Percentiles rank a stretch among this genome's conserved stretches.
Conservation (phyloP, 2,888 invertebrate species). For the Lepidocyrtoides sp. region DNA sequence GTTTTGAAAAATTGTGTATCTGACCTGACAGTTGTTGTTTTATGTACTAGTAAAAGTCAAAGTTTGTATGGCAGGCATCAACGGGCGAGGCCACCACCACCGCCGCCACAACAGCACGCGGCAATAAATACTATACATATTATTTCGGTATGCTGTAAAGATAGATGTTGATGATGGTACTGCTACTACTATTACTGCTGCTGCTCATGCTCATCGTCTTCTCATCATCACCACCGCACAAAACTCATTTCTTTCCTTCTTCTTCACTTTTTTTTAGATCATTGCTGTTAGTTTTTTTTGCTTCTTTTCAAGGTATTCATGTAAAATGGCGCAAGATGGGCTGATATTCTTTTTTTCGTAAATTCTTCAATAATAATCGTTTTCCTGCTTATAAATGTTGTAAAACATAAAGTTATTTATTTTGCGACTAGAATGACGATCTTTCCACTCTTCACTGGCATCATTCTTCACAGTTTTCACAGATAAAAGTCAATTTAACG, state of each 20-base stretch:
- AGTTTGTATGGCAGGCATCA: conserved; percentile 2
- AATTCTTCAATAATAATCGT: background rate
- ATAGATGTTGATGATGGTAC: too few relatives aligned
- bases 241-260: background rate
- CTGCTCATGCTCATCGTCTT: conserved; percentile 34
- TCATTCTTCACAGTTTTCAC: background rate
- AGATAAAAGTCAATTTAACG: background rate
- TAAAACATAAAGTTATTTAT: background rate
- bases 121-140: conserved; percentile 29
- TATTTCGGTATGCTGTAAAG: background rate
- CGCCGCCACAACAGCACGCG: conserved; percentile 20
- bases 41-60: conserved; percentile 66
- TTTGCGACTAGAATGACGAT: background rate
- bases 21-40: conserved; percentile 69
- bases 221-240: background rate
- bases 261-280: background rate
- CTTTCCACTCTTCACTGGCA: background rate
- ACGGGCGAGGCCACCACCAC: conserved; percentile 43
- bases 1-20: conserved; percentile 37
- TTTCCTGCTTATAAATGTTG: background rate
- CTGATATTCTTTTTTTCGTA: background rate
- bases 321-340: background rate
- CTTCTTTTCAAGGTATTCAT: conserved; percentile 12
- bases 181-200: too few relatives aligned
- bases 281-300: background rate